Evolutionary conservation across 1,140 invertebrate genomes (phyloP).

Genomic region (Atta colombica): DNA sequence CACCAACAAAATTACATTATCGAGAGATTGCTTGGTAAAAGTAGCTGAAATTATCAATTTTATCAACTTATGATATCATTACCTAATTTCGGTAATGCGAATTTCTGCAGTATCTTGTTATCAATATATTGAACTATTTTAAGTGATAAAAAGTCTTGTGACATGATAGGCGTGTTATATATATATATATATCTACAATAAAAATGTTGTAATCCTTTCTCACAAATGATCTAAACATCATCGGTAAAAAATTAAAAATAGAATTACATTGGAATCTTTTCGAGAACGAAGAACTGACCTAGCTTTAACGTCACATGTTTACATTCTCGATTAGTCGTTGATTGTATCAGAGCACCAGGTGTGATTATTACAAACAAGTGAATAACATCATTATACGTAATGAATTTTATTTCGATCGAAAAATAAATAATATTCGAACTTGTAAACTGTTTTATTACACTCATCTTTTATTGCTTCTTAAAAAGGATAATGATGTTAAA

Average conservation of each 20-base stretch:
- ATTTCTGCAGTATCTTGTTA: not conserved
- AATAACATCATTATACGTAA: not conserved
- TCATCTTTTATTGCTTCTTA: not conserved
- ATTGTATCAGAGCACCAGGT: not conserved
- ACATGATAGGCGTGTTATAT: not conserved
- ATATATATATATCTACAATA: not conserved
- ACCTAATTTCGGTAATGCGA: not conserved
- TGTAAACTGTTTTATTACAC: not conserved
- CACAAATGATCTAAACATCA: not conserved
- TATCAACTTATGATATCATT: not conserved
- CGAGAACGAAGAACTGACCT: not conserved
- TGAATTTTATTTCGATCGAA: not conserved
- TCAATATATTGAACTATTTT: slow-evolving; percentile 8
- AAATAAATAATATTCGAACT: not conserved
- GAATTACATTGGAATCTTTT: not conserved
- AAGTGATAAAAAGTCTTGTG: not conserved
- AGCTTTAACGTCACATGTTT: slow-evolving; percentile 28
- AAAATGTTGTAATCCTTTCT: not conserved
- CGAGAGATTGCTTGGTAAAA: not conserved
- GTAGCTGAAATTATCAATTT: not conserved
- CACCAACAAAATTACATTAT: not conserved
- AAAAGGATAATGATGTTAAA: not conserved
- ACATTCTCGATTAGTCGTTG: slow-evolving; percentile 32
- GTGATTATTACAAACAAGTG: slow-evolving; percentile 26
- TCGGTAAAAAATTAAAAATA: not conserved